phyloP scores from a whole-genome alignment of 2,888 invertebrate species.

The Drosophila limbata region DNA sequence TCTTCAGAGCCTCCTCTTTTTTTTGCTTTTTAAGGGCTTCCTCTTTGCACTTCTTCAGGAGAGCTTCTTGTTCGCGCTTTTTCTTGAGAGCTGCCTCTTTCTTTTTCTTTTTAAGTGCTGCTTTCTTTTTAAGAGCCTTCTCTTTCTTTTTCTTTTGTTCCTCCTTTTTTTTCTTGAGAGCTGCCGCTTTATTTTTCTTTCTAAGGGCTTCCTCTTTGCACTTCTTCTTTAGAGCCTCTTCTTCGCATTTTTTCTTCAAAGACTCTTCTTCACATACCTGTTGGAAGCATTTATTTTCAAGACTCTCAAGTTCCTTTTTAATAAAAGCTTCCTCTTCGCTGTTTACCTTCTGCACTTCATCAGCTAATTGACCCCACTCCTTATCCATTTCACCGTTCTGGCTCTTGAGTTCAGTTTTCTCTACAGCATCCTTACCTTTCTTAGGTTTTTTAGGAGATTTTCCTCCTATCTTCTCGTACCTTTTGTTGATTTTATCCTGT shows the following conservation, averaged over 20 bases:
- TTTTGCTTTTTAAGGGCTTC: conserved; percentile 1
- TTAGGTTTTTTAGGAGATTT: conserved; percentile 1
- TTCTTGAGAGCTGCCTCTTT: neutral
- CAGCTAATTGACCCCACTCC: neutral
- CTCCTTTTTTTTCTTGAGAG: neutral
- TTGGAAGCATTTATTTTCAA: conserved; percentile 3
- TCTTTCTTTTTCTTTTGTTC: neutral
- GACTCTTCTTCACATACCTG: conserved; percentile 4
- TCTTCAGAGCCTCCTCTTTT: neutral
- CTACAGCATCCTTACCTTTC: neutral
- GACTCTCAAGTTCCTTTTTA: neutral
- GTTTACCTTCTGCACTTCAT: neutral
- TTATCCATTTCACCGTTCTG: neutral
- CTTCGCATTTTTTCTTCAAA: neutral
- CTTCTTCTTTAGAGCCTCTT: conserved; percentile 4
- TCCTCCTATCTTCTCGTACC: neutral
- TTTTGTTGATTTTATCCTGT: conserved; percentile 9
- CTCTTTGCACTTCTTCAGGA: neutral
- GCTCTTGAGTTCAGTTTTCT: neutral
- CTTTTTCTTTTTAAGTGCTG: neutral
- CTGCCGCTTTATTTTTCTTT: neutral
- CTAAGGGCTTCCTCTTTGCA: neutral
- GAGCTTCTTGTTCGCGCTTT: neutral
- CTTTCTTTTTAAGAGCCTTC: neutral
- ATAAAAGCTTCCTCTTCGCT: conserved; percentile 10